Evolutionary conservation across 2,797 vertebrate genomes (phyloP).

Genomic region (Novumbra hubbsi): DNA sequence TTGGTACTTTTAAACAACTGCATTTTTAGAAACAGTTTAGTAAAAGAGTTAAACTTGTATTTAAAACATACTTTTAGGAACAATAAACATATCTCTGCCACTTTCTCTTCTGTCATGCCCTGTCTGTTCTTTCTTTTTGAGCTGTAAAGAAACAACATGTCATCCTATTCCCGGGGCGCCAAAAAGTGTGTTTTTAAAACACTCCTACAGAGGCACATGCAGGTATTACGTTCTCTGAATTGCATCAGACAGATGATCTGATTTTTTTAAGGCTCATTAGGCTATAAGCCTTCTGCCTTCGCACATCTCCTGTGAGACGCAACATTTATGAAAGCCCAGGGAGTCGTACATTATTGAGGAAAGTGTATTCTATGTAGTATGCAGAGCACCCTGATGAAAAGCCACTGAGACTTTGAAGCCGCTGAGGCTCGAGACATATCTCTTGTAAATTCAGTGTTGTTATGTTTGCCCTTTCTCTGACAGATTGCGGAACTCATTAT

Average conservation of each 20-base stretch:
- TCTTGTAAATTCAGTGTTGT: constrained; percentile 14
- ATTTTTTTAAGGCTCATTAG: constrained; percentile 21
- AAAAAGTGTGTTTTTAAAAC: too few relatives aligned
- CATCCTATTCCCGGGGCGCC: too few relatives aligned
- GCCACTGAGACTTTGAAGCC: constrained; percentile 30
- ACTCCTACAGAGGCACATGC: neutral
- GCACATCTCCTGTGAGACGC: neutral
- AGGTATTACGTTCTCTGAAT: neutral
- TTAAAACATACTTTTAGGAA: too few relatives aligned
- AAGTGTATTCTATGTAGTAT: constrained; percentile 4
- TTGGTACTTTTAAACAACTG: too few relatives aligned
- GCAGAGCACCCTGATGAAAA: constrained; percentile 26
- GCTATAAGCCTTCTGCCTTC: neutral
- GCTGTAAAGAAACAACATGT: too few relatives aligned
- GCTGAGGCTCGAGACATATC: constrained; percentile 2
- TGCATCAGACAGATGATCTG: constrained; percentile 18
- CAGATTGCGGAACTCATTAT: constrained; percentile 38
- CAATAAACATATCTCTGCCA: too few relatives aligned
- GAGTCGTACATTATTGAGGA: constrained; percentile 35
- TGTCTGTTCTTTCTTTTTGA: too few relatives aligned
- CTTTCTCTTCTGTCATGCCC: too few relatives aligned
- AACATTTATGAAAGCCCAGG: constrained; percentile 10
- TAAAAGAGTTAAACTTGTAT: too few relatives aligned
- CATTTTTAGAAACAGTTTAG: too few relatives aligned
- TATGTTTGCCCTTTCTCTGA: neutral